Evolutionary conservation across 2,888 invertebrate genomes (phyloP), one percentile per base, ranked within the genome.

Genomic region (Rhorus exstirpatorius): DNA sequence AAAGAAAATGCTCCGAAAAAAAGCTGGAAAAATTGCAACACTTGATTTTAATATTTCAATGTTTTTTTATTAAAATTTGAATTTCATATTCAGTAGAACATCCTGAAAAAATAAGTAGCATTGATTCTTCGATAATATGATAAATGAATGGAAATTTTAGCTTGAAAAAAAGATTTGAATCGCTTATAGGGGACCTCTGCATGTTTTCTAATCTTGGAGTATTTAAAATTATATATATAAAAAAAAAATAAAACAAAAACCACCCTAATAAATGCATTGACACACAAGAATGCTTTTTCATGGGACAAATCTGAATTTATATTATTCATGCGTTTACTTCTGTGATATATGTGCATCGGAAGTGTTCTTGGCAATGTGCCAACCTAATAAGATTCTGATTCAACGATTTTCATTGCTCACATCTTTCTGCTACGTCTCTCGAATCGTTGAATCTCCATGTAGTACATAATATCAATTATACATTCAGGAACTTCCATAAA

Each of bases 381-480:
- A n/a, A 84, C 74, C 76, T 81, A 84, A 83, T 77, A 81, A 83
- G 79, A 61, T 49, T 67, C 83, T 84, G 81, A 84, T 84, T 84
- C 83, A 78, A 81, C 79, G 78, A 76, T 79, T 81, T 83, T 76
- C 70, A 76, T 65, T 63, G 71, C 61, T 55, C 67, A 68, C 77
- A 68, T 70, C 67, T 55, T 49, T 65, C 61, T 63, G 46, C 78
- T 81, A 68, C 79, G 83, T 84, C 68, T 70, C 72, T 53, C 38
- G 14, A 79, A 61, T 76, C 61, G 24, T 35, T n/a, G 51, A 58
- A 46, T n/a, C n/a, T n/a, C n/a, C 46, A 26, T 61, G 19, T 26
- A 14, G 24, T 19, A 31, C 17, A 44, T 49, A 21, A 10, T 72
- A 35, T 72, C 26, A 19, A 12, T 17, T 38, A 41, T 38, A 41